phyloP scores from a whole-genome alignment of 2,888 invertebrate genomes.

The Trichogramma dendrolimi region DNA sequence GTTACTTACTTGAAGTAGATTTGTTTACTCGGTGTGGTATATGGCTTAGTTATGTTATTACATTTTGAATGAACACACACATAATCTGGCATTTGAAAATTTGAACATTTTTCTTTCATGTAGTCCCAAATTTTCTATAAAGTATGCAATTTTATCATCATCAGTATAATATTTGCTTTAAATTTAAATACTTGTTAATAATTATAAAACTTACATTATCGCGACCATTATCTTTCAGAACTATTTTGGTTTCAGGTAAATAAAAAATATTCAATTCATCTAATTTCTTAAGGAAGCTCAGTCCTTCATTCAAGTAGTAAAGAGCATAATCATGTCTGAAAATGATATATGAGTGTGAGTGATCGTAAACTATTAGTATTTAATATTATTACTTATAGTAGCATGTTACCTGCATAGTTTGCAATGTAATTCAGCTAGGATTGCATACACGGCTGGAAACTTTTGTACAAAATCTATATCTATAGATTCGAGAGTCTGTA shows the following conservation, averaged over 20 bases:
- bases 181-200: background rate
- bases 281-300: slow-evolving; percentile 26
- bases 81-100: slow-evolving; percentile 39
- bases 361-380: slow-evolving; percentile 2
- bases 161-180: background rate
- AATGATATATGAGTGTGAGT: slow-evolving; percentile 1
- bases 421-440: slow-evolving; percentile 34
- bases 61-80: slow-evolving; percentile 36
- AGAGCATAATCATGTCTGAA: slow-evolving; percentile 36
- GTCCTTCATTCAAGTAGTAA: slow-evolving; percentile 28
- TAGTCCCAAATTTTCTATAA: slow-evolving; percentile 28
- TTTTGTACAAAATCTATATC: slow-evolving; percentile 23
- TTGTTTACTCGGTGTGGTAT: slow-evolving; percentile 31
- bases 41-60: slow-evolving; percentile 27
- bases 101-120: slow-evolving; percentile 32
- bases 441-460: slow-evolving; percentile 36
- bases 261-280: slow-evolving; percentile 23
- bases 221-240: slow-evolving; percentile 32
- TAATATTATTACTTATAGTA: background rate
- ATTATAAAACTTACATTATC: slow-evolving; percentile 28
- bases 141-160: slow-evolving; percentile 14
- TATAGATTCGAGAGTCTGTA: slow-evolving; percentile 29
- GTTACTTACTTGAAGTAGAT: slow-evolving; percentile 37
- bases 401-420: slow-evolving; percentile 37
- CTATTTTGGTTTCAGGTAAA: slow-evolving; percentile 35